phyloP scores from a whole-genome alignment of 1,140 invertebrate species.

The Saccostrea cuccullata region DNA sequence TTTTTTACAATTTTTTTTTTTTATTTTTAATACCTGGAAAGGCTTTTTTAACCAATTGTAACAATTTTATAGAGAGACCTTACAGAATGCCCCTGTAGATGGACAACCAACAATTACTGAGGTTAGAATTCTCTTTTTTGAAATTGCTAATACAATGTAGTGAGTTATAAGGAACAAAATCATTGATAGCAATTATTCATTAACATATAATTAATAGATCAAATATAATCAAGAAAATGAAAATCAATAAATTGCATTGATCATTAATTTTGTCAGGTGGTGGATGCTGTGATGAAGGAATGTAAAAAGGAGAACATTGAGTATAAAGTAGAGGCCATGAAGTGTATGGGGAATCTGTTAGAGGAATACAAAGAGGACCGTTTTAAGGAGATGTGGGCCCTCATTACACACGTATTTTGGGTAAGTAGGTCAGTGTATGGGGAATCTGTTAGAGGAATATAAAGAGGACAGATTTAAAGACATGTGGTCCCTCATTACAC shows the following conservation, averaged over 20 bases:
- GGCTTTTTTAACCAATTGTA: not conserved
- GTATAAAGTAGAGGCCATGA: slow-evolving; percentile 88
- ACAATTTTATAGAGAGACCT: slow-evolving; percentile 40
- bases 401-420: slow-evolving; percentile 61
- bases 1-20: too few species aligned
- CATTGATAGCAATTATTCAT: too few species aligned
- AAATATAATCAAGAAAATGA: too few species aligned
- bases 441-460: slow-evolving; percentile 87
- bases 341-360: slow-evolving; percentile 86
- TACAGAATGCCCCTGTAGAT: slow-evolving; percentile 42
- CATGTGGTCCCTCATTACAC: slow-evolving; percentile 83
- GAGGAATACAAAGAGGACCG: slow-evolving; percentile 86
- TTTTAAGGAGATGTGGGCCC: slow-evolving; percentile 88
- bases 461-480: slow-evolving; percentile 87
- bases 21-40: not conserved
- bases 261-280: slow-evolving; percentile 76
- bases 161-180: not conserved
- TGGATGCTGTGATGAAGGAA: slow-evolving; percentile 87
- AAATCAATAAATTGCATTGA: too few species aligned
- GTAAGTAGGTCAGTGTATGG: slow-evolving; percentile 81
- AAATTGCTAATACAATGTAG: not conserved
- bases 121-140: slow-evolving; percentile 39
- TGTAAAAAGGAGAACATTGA: slow-evolving; percentile 87
- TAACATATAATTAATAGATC: too few species aligned
- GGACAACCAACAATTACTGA: slow-evolving; percentile 59